Percentiles rank a stretch among this genome's conserved stretches.
phyloP scores from a whole-genome alignment of 2,113 vertebrate species.

The Pterophyllum scalare region DNA sequence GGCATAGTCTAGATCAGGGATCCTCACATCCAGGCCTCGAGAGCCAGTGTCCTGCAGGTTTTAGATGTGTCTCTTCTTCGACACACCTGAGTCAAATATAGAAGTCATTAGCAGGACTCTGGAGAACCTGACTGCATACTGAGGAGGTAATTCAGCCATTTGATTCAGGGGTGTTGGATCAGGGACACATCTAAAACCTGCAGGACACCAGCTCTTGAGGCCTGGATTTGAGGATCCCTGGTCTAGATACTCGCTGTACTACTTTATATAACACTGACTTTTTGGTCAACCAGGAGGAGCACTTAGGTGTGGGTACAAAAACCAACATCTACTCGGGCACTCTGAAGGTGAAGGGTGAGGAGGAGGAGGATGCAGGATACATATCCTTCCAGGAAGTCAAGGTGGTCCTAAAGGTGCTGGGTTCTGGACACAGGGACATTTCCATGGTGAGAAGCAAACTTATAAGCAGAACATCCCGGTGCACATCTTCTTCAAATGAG shows the following conservation, averaged over 20 bases:
- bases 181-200: too few species aligned
- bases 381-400: slow-evolving; percentile 87
- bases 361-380: slow-evolving; percentile 81
- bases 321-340: slow-evolving; percentile 93
- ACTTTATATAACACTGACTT: not conserved
- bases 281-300: slow-evolving; percentile 84
- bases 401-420: slow-evolving; percentile 96
- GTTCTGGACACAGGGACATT: slow-evolving; percentile 94
- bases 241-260: not conserved
- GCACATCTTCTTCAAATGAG: not conserved
- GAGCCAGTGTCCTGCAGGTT: too few species aligned
- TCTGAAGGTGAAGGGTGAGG: slow-evolving; percentile 87
- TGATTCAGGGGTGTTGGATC: too few species aligned
- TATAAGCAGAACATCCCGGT: not conserved
- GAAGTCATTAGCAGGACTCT: too few species aligned
- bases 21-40: too few species aligned
- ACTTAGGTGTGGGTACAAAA: slow-evolving; percentile 91
- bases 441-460: slow-evolving; percentile 86
- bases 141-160: too few species aligned
- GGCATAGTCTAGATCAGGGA: too few species aligned
- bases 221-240: too few species aligned
- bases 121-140: too few species aligned
- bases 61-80: too few species aligned
- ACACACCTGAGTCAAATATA: too few species aligned
- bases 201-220: too few species aligned